Evolutionary conservation across 2,113 vertebrate species (phyloP).

Genomic region (Myocastor coypus): DNA sequence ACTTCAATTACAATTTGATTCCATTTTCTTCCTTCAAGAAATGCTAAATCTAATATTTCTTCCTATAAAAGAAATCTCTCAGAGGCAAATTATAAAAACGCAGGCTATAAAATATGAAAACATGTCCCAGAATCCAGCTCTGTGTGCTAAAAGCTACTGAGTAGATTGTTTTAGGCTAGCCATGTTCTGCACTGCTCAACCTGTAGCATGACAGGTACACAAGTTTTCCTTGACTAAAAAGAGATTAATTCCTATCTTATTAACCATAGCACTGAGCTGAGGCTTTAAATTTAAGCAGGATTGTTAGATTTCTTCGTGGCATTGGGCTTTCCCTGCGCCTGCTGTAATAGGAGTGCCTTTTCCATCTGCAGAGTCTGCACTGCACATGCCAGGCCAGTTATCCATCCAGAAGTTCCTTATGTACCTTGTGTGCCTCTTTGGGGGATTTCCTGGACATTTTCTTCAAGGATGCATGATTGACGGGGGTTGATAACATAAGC

Average conservation of each 20-base stretch:
- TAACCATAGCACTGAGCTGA: background rate
- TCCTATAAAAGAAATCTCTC: background rate
- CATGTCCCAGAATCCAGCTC: background rate
- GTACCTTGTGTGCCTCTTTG: background rate
- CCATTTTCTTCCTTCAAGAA: background rate
- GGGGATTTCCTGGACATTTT: background rate
- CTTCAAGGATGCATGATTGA: background rate
- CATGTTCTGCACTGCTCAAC: background rate
- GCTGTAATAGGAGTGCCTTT: background rate
- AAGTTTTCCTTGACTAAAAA: background rate
- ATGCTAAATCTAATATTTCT: background rate
- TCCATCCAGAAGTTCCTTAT: background rate
- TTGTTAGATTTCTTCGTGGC: background rate
- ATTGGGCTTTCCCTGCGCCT: background rate
- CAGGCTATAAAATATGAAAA: background rate
- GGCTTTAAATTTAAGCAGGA: slow-evolving; percentile 23
- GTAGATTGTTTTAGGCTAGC: background rate
- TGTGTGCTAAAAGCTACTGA: background rate
- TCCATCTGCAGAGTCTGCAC: background rate
- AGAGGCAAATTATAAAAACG: background rate
- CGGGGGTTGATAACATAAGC: background rate
- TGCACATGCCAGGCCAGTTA: background rate
- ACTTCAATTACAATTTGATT: background rate
- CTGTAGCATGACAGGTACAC: background rate
- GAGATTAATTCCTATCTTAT: background rate